Evolutionary conservation across 2,888 invertebrate species (phyloP), one percentile per base, ranked within the genome.

Genomic region (Phlogophora meticulosa): DNA sequence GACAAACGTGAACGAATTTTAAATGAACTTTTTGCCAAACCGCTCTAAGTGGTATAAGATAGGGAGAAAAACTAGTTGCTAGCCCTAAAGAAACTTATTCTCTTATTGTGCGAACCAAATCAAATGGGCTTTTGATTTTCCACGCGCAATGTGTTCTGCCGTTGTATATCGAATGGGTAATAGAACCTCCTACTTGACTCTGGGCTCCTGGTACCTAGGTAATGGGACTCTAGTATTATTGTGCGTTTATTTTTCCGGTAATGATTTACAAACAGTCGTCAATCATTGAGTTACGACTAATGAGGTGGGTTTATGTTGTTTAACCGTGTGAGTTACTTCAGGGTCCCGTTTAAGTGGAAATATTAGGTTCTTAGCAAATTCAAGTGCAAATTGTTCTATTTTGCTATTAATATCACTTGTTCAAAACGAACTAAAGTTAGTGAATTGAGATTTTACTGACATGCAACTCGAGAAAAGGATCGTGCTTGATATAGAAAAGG

Each of bases 1-100:
- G 53, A 43, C 45, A 49, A 60, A 80, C 85, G 85, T 85, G 84
- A 75, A 63, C 45, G 51, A 83, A 77, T 73, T 85, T 64, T 63
- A 66, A 74, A 83, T 78, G 40, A 62, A 63, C 17, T 75, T 70
- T 49, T 75, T 70, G 22, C 40, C 22, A 36, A 58, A 52, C 45
- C 46, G 5, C 45, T 13, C 7, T 52, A 38, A 51, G 42, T 62
- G 24, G 49, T 52, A 38, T 20, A 40, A 22, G 38, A 42, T 24
- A 48, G 13, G 45, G 43, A 28, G 22, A 55, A 61, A 71, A 58
- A 76, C 61, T 58, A 55, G 46, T 51, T 55, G 28, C 42, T 28
- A 42, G 17, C 38, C 45, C 62, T 36, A 34, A 45, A 43, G n/a
- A 38, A 48, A 46, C 55, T 22, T 38, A n/a, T 46, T 38, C 22